phyloP scores from a whole-genome alignment of 2,888 invertebrate species.

The Agapostemon virescens region DNA sequence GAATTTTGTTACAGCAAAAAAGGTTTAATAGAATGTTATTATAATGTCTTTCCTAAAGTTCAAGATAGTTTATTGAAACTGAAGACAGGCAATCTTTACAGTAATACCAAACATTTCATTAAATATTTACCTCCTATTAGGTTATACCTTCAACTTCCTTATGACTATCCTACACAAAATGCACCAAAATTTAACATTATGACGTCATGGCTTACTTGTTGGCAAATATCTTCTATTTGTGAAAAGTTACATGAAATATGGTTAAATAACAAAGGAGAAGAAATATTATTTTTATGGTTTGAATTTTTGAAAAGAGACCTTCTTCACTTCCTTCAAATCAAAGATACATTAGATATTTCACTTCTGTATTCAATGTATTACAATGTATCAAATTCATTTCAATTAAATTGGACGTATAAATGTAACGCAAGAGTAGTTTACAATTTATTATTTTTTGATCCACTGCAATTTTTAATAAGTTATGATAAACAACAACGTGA shows the following conservation, averaged over 20 bases:
- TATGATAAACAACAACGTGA: constrained; percentile 45
- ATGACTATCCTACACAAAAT: constrained; percentile 66
- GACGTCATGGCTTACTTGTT: constrained; percentile 68
- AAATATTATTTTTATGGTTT: constrained; percentile 72
- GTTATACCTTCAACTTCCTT: constrained; percentile 62
- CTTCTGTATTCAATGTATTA: constrained; percentile 55
- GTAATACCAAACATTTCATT: constrained; percentile 41
- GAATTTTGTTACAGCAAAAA: constrained; percentile 62
- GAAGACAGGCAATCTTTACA: background rate
- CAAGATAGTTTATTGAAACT: constrained; percentile 15
- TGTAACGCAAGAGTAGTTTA: constrained; percentile 63
- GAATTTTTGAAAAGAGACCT: constrained; percentile 68
- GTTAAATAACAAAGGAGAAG: constrained; percentile 63
- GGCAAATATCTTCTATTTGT: constrained; percentile 67
- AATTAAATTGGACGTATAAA: constrained; percentile 36
- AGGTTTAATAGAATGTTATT: constrained; percentile 54
- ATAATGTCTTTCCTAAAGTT: constrained; percentile 47
- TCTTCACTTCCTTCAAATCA: constrained; percentile 60
- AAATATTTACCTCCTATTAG: constrained; percentile 67
- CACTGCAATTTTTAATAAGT: constrained; percentile 56
- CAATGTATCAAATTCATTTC: constrained; percentile 39
- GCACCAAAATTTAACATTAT: constrained; percentile 67
- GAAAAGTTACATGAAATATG: constrained; percentile 72
- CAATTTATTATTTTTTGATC: constrained; percentile 51
- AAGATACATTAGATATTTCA: constrained; percentile 64